Evolutionary conservation across 2,888 invertebrate species (phyloP).

Genomic region (Gordius sp.): DNA sequence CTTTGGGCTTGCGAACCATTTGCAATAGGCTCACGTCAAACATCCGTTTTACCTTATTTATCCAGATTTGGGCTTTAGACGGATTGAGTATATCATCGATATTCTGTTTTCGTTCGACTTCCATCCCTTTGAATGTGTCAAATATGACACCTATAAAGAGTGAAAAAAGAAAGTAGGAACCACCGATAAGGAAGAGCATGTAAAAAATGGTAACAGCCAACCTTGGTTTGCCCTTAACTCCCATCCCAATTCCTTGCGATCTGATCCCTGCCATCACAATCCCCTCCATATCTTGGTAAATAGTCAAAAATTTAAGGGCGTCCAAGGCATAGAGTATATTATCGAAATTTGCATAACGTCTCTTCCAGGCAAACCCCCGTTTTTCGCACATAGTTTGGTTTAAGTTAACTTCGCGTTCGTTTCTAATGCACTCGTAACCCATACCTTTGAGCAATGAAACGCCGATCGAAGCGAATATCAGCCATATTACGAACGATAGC

Average conservation of each 20-base stretch:
- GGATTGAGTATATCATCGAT: constrained; percentile 1
- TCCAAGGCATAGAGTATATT: not conserved
- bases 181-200: constrained; percentile 7
- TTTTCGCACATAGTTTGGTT: not conserved
- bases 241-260: not conserved
- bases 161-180: not conserved
- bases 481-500: not conserved
- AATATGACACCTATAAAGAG: constrained; percentile 9
- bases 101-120: not conserved
- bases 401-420: not conserved
- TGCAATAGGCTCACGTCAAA: not conserved
- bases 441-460: constrained; percentile 7
- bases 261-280: constrained; percentile 2
- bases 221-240: not conserved
- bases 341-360: constrained; percentile 12
- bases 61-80: not conserved
- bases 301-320: not conserved
- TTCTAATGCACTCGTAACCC: constrained; percentile 3
- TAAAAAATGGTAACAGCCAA: constrained; percentile 1
- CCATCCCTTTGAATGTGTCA: constrained; percentile 4
- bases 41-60: not conserved
- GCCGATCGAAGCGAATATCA: constrained; percentile 5
- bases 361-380: not conserved
- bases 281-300: constrained; percentile 10
- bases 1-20: not conserved